These are phyloP conservation scores for Pseudotriccus pelzelni DNA, from an alignment of 2,797 vertebrate genomes.

Conservation along the genomic window DNA sequence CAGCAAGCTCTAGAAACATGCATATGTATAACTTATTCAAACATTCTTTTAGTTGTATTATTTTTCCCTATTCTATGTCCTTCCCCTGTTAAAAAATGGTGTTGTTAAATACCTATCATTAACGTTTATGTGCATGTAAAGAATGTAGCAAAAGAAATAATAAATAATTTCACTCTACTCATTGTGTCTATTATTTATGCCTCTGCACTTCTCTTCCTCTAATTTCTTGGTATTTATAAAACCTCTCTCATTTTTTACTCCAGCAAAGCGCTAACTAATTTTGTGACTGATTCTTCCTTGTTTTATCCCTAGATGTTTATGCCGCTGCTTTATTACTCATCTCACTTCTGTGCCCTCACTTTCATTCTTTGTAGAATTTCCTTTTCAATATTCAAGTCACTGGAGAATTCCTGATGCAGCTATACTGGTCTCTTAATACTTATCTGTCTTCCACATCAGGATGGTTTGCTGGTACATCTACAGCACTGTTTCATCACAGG, in stretches of 20 bases:
- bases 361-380: background rate
- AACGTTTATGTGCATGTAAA: background rate
- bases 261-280: background rate
- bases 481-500: background rate
- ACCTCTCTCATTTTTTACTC: background rate
- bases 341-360: background rate
- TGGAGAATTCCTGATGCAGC: slow-evolving; percentile 3
- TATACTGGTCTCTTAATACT: background rate
- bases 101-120: background rate
- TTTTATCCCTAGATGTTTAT: background rate
- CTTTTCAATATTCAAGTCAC: slow-evolving; percentile 26
- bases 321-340: background rate
- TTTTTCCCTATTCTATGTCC: background rate
- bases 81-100: background rate
- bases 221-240: background rate
- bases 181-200: background rate
- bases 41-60: background rate
- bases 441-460: background rate
- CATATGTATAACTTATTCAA: rapidly evolving
- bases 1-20: background rate
- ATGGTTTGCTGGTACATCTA: background rate
- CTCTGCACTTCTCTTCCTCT: background rate
- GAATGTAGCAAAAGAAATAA: background rate
- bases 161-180: background rate
- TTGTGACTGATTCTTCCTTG: background rate